Base-by-base conservation (phyloP, 2,113 vertebrate genomes). In the Rafetus swinhoei region DNA sequence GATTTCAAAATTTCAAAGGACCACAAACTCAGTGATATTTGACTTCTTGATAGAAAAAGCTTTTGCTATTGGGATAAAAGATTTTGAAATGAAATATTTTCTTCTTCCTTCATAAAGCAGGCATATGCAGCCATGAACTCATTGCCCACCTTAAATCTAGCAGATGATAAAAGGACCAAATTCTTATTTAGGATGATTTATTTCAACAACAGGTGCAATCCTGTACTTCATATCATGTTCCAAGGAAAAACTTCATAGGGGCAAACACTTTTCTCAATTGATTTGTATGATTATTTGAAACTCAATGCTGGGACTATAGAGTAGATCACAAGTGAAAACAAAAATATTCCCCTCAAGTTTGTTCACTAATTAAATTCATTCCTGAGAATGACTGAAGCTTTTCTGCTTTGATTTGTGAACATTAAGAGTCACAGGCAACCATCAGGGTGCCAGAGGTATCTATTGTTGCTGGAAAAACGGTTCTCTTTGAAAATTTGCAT, bases 281-380 rank as follows among this genome's bases (percentile, higher is more conserved):
- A 83, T 89, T 72, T 86, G 82, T 65, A 87, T 55, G 56, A 45
- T 19, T 45, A 27, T 57, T 32, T 84, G 79, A 89, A 89, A 83
- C 29, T 19, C 52, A 77, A 35, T 3, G 25, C 24, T 52, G 29
- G 52, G 19, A 81, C 79, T 79, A 57, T 24, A 21, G 18, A 35
- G 62, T 12, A 91, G 69, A 93, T 69, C 10, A 3, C 59, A 86
- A 93, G 32, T 16, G 12, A 81, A 81, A 60, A 80, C 52, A 77
- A 87, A 29, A 50, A 81, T 16, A 12, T 18, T 24, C 9, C 27
- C 77, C 27, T 69, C 15, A 32, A 9, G 0, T 84, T 90, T 45
- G 65, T 22, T 88, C 21, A 60, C n/a, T 92, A 90, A 86, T 93
- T 94, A 95, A 93, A 94, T 92, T 82, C 65, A 65, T 81, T 87